phyloP scores from a whole-genome alignment of 2,797 vertebrate genomes.

The Leptatherina wallacei region DNA sequence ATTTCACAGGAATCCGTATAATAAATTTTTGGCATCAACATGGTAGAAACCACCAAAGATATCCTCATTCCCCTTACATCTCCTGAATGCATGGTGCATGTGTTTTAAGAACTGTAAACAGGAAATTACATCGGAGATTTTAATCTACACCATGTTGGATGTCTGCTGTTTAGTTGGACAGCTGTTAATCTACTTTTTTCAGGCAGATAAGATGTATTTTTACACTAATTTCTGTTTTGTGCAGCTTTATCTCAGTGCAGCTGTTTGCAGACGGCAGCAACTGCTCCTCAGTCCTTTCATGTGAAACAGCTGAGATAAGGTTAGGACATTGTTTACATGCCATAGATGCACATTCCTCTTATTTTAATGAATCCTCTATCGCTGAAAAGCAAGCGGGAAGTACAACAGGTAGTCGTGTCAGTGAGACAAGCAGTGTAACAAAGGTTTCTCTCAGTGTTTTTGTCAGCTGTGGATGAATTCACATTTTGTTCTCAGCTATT shows the following conservation, averaged over 20 bases:
- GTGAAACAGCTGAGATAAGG: constrained; percentile 16
- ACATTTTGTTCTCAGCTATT: constrained; percentile 62
- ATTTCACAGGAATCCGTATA: background rate
- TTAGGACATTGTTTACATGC: constrained; percentile 30
- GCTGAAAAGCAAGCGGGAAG: constrained; percentile 33
- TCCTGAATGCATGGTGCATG: background rate
- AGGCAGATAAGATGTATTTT: constrained; percentile 1
- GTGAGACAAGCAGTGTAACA: constrained; percentile 38
- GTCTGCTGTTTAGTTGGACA: constrained; percentile 1
- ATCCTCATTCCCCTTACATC: background rate
- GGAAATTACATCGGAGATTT: background rate
- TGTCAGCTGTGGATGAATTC: constrained; percentile 62
- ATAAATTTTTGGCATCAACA: background rate
- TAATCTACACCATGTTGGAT: background rate
- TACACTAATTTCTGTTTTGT: background rate
- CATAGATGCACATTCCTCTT: constrained; percentile 20
- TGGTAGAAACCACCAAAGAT: background rate
- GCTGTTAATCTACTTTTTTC: background rate
- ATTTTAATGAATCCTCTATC: constrained; percentile 16
- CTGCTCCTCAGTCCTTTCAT: constrained; percentile 6
- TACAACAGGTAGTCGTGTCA: constrained; percentile 32
- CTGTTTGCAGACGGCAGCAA: constrained; percentile 11
- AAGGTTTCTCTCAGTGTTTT: constrained; percentile 36
- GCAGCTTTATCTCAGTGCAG: background rate
- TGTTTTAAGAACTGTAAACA: constrained; percentile 2